Conservation (phyloP, 2,113 vertebrate species). For the Cromileptes altivelis region DNA sequence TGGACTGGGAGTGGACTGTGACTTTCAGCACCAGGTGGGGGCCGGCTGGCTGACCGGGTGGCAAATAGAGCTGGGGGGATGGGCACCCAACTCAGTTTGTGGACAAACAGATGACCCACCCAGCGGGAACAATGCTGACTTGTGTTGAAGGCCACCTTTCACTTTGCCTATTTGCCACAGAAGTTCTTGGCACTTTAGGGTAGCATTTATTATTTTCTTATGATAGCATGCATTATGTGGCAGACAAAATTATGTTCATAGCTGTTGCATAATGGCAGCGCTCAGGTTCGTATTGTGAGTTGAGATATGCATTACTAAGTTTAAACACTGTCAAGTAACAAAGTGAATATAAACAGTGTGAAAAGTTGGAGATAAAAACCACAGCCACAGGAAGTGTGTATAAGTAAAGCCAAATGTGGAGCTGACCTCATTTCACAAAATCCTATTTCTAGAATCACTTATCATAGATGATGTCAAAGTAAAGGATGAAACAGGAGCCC, state of each 20-base stretch:
- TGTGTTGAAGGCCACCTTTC: conserved; percentile 17
- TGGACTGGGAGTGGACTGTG: conserved; percentile 47
- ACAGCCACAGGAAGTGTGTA: not conserved
- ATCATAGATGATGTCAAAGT: not conserved
- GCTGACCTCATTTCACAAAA: not conserved
- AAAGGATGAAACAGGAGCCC: not conserved
- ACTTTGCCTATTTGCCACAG: not conserved
- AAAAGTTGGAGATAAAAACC: not conserved
- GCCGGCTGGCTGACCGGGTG: conserved; percentile 22
- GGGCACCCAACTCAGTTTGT: not conserved
- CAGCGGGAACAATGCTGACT: conserved; percentile 34
- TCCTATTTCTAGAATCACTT: not conserved
- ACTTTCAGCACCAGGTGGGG: conserved; percentile 50
- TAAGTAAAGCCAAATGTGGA: not conserved
- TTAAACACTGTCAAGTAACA: not conserved
- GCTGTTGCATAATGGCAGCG: not conserved
- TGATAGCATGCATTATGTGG: not conserved
- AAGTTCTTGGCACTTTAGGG: not conserved
- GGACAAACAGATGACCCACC: conserved; percentile 42
- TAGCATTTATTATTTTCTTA: not conserved
- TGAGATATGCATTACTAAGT: not conserved
- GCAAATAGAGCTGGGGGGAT: conserved; percentile 45
- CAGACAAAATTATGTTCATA: not conserved
- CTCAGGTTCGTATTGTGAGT: not conserved
- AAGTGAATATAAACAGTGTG: not conserved